Conservation (phyloP, 35 echinoderm and acorn worm species). For the Ptychodera flava region DNA sequence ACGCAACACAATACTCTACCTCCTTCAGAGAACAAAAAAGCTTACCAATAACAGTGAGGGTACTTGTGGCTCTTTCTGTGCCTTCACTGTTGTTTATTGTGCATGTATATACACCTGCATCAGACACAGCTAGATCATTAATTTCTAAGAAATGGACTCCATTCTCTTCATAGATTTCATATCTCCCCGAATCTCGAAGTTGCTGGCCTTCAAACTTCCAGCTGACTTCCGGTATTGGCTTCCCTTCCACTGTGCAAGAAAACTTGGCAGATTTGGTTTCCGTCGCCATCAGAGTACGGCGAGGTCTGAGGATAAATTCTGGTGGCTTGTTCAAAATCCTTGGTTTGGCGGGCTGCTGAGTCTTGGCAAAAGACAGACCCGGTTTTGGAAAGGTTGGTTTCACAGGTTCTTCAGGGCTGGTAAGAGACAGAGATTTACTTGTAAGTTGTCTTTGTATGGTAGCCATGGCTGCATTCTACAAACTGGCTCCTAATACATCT, state of each 20-base stretch:
- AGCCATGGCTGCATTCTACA: not conserved
- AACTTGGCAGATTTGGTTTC: slow-evolving; percentile 45
- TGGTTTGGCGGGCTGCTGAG: not conserved
- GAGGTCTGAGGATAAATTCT: slow-evolving; percentile 47
- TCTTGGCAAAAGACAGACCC: not conserved
- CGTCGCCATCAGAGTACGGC: slow-evolving; percentile 28
- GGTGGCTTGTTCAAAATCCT: slow-evolving; percentile 24
- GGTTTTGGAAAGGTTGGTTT: not conserved
- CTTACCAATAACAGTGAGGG: slow-evolving; percentile 58
- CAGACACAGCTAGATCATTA: slow-evolving; percentile 30
- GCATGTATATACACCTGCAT: slow-evolving; percentile 71
- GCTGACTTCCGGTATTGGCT: slow-evolving; percentile 51
- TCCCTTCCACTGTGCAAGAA: slow-evolving; percentile 59
- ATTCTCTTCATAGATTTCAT: slow-evolving; percentile 67
- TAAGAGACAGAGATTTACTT: not conserved
- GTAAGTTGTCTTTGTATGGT: not conserved
- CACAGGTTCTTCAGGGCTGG: not conserved
- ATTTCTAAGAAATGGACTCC: slow-evolving; percentile 53
- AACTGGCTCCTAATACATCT: not conserved
- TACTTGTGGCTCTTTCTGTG: slow-evolving; percentile 34
- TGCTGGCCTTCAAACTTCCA: slow-evolving; percentile 74
- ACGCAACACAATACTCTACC: too few species aligned
- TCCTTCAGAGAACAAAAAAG: too few species aligned
- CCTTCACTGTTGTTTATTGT: slow-evolving; percentile 53
- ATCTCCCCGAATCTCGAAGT: slow-evolving; percentile 54